Evolutionary conservation across 2,888 invertebrate genomes (phyloP).

Genomic region (Spilarctia lutea): DNA sequence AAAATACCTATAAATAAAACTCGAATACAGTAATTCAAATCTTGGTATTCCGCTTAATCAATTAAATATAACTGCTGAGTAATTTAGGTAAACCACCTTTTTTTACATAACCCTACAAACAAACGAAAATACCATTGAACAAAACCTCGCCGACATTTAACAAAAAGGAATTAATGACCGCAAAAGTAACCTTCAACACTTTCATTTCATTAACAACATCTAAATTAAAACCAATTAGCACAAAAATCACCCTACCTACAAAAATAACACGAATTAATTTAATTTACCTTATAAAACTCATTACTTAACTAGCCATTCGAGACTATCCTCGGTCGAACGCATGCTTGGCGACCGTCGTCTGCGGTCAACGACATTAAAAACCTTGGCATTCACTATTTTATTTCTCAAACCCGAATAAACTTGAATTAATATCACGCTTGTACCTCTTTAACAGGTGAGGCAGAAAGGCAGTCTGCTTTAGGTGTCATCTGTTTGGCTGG

Average conservation of each 20-base stretch:
- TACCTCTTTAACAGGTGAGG: background rate
- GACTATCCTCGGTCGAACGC: slow-evolving; percentile 32
- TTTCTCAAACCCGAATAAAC: slow-evolving; percentile 17
- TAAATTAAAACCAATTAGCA: slow-evolving; percentile 17
- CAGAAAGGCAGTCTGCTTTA: background rate
- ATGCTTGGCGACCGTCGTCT: slow-evolving; percentile 62
- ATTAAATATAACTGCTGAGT: background rate
- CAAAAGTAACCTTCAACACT: slow-evolving; percentile 4
- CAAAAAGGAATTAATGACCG: background rate
- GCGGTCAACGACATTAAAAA: slow-evolving; percentile 69
- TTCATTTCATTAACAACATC: slow-evolving; percentile 11
- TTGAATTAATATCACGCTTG: slow-evolving; percentile 7
- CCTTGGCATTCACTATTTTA: slow-evolving; percentile 78
- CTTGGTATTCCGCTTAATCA: background rate
- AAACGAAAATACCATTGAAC: background rate
- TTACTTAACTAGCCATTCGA: slow-evolving; percentile 9
- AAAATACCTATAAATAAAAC: background rate
- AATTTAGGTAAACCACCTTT: background rate
- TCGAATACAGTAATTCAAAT: background rate
- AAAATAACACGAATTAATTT: slow-evolving; percentile 13
- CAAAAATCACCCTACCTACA: slow-evolving; percentile 9
- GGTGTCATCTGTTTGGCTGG: background rate
- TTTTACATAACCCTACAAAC: background rate
- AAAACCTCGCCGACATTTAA: background rate
- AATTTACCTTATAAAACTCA: slow-evolving; percentile 11